These are phyloP conservation scores for Crossoptilon crossoptilon DNA, from an alignment of 2,797 vertebrate genomes.

Conservation along the genomic window DNA sequence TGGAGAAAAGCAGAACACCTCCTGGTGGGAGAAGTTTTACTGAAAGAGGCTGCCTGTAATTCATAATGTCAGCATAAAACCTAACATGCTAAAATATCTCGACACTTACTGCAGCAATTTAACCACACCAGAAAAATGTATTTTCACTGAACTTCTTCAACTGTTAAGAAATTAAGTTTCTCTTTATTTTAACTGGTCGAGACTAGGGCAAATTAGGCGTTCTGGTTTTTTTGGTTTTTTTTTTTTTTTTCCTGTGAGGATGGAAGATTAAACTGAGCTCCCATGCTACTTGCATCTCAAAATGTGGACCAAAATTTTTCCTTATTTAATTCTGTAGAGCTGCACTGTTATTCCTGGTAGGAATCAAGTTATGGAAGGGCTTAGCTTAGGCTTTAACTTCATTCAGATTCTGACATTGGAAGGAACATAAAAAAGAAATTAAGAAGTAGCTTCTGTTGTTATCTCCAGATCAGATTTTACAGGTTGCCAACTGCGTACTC, in stretches of 20 bases:
- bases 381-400: neutral
- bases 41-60: neutral
- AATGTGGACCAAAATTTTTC: neutral
- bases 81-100: neutral
- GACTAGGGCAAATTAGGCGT: neutral
- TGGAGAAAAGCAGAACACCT: neutral
- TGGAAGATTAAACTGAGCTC: neutral
- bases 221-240: too few species aligned
- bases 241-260: neutral
- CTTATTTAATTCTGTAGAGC: neutral
- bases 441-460: neutral
- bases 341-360: neutral
- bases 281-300: neutral
- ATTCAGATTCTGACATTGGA: neutral
- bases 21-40: neutral
- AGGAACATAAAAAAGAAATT: neutral
- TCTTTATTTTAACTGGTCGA: neutral
- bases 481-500: neutral
- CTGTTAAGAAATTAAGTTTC: neutral
- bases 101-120: neutral
- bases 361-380: neutral
- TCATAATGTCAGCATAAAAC: neutral
- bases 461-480: neutral
- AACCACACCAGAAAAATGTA: neutral
- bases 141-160: neutral